Evolutionary conservation across 2,888 invertebrate genomes (phyloP).

Genomic region (Athalia rosae): DNA sequence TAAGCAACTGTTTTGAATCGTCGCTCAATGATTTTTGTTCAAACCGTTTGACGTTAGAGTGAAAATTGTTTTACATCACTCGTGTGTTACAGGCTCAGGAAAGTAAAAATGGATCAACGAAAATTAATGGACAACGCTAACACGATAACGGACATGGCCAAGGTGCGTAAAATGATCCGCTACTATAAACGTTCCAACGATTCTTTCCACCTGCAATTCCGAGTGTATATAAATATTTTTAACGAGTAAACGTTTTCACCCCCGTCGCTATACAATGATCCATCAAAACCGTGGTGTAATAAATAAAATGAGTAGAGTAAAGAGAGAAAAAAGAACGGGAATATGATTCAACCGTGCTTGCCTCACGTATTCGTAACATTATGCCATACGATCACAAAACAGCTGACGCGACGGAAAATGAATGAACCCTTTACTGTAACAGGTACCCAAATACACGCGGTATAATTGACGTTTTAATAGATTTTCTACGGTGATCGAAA

Average conservation of each 20-base stretch:
- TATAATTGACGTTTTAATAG: too few species aligned
- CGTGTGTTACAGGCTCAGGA: conserved; percentile 86
- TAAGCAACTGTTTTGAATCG: too few species aligned
- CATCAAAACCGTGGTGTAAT: too few species aligned
- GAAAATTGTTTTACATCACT: conserved; percentile 13
- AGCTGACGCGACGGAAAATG: too few species aligned
- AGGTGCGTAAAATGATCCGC: conserved; percentile 80
- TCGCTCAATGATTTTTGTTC: conserved; percentile 7
- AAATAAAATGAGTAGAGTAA: too few species aligned
- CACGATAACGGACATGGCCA: conserved; percentile 99
- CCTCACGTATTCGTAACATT: too few species aligned
- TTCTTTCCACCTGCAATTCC: not conserved
- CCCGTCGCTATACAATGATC: too few species aligned
- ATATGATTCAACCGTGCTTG: not conserved
- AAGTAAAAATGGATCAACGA: conserved; percentile 99
- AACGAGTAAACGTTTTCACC: not conserved
- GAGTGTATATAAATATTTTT: not conserved
- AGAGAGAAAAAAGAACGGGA: not conserved
- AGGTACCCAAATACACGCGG: too few species aligned
- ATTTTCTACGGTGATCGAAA: too few species aligned
- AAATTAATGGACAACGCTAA: conserved; percentile 99
- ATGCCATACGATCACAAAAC: too few species aligned
- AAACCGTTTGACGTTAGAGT: not conserved
- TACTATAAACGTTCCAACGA: not conserved
- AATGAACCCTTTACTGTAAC: too few species aligned